phyloP scores from a whole-genome alignment of 1,140 invertebrate species.

The Drosophila hydei region DNA sequence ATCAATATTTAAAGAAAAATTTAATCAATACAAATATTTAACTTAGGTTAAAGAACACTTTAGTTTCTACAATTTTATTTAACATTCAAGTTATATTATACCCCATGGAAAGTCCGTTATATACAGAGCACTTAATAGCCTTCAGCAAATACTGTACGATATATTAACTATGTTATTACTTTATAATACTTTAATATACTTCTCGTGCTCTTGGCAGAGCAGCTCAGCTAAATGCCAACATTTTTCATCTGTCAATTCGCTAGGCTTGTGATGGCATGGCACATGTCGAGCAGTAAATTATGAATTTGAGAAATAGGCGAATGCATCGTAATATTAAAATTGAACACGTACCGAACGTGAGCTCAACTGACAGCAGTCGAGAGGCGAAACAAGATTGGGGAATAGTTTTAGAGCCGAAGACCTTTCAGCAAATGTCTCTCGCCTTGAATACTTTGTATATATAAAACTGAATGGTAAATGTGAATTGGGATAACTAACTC shows the following conservation, averaged over 20 bases:
- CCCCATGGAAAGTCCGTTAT: too few relatives aligned
- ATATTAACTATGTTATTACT: neutral
- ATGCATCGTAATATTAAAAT: constrained; percentile 56
- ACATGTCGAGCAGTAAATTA: constrained; percentile 36
- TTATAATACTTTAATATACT: too few relatives aligned
- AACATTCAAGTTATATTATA: too few relatives aligned
- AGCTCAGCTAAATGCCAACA: constrained; percentile 26
- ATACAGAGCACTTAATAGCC: too few relatives aligned
- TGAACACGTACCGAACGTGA: constrained; percentile 67
- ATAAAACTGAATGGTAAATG: neutral
- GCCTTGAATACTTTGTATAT: neutral
- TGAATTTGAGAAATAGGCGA: constrained; percentile 48
- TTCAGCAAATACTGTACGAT: too few relatives aligned
- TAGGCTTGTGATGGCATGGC: constrained; percentile 25
- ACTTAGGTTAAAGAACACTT: too few relatives aligned
- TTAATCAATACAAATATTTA: too few relatives aligned
- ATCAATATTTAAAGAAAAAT: too few relatives aligned
- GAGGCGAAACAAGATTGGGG: constrained; percentile 14
- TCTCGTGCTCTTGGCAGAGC: neutral
- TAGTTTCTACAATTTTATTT: too few relatives aligned
- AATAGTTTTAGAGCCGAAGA: constrained; percentile 44
- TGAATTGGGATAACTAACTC: neutral
- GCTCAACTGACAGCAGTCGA: constrained; percentile 29
- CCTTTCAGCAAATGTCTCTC: constrained; percentile 22
- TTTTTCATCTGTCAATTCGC: constrained; percentile 44